A percentile compares a stretch with the other conserved stretches of the same genome.
phyloP scores from a whole-genome alignment of 1,140 invertebrate species.

The Zaprionus inermis region DNA sequence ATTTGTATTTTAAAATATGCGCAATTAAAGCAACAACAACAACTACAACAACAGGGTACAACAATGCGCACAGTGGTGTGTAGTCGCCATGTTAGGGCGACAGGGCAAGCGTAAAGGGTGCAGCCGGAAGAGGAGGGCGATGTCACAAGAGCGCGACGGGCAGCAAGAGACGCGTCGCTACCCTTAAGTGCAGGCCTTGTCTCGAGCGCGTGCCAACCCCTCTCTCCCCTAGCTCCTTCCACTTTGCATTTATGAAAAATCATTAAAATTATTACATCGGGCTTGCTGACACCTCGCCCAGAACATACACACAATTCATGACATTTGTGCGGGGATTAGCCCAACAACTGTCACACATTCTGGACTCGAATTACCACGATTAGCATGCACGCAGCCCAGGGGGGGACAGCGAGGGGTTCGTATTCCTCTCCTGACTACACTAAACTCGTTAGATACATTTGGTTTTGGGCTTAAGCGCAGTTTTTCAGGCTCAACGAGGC shows the following conservation, averaged over 20 bases:
- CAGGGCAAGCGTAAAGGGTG: slow-evolving; percentile 68
- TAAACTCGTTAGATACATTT: slow-evolving; percentile 19
- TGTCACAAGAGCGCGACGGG: slow-evolving; percentile 62
- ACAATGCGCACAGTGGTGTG: slow-evolving; percentile 74
- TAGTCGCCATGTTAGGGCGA: slow-evolving; percentile 75
- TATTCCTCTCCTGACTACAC: background rate
- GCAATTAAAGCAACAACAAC: slow-evolving; percentile 71
- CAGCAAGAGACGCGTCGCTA: slow-evolving; percentile 35
- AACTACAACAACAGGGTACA: slow-evolving; percentile 38
- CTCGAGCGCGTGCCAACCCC: slow-evolving; percentile 32
- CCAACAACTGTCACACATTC: slow-evolving; percentile 79
- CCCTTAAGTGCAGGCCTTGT: slow-evolving; percentile 60
- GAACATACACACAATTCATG: slow-evolving; percentile 58
- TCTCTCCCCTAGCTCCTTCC: background rate
- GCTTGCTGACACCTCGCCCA: slow-evolving; percentile 73
- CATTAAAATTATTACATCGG: slow-evolving; percentile 83
- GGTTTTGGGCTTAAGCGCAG: slow-evolving; percentile 27
- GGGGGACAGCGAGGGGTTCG: background rate
- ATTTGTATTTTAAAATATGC: slow-evolving; percentile 83
- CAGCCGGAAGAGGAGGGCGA: slow-evolving; percentile 47
- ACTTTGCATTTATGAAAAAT: slow-evolving; percentile 80
- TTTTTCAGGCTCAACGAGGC: slow-evolving; percentile 57
- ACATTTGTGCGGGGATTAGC: slow-evolving; percentile 80
- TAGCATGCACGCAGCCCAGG: slow-evolving; percentile 49
- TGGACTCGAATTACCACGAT: slow-evolving; percentile 76